A percentile compares a stretch with the other conserved stretches of the same genome.
These are phyloP conservation scores for Leucoraja ocellata DNA, from an alignment of 2,797 vertebrate genomes.

Conservation along the genomic window DNA sequence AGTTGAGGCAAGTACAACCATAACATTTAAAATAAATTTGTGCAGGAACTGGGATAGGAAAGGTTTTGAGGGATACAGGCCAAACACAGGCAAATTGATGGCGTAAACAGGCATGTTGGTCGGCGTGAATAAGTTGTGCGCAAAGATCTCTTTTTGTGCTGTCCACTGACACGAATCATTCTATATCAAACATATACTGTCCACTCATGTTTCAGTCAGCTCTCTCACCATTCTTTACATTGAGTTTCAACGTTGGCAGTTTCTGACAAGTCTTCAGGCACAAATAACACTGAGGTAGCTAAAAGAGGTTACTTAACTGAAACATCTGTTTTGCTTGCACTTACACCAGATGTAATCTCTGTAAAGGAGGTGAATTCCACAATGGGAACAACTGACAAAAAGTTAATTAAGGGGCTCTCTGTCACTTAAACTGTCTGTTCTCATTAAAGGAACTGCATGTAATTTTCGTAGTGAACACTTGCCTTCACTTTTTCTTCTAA, in stretches of 20 bases:
- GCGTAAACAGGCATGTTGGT: no score
- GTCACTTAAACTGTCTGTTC: not conserved
- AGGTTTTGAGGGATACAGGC: no score
- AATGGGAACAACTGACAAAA: not conserved
- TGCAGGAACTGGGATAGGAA: no score
- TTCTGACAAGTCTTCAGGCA: not conserved
- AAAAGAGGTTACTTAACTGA: not conserved
- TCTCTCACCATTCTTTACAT: not conserved
- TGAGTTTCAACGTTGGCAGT: not conserved
- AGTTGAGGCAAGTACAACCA: no score
- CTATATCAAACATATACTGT: no score
- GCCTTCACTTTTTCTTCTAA: not conserved
- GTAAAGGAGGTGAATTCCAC: not conserved
- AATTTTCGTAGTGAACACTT: not conserved
- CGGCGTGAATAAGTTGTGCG: no score
- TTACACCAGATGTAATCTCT: no score
- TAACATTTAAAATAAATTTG: no score
- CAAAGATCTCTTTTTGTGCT: no score
- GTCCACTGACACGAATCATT: no score
- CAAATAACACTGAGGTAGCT: not conserved
- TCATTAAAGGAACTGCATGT: not conserved
- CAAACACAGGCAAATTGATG: no score
- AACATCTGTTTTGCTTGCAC: not conserved
- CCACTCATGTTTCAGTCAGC: not conserved
- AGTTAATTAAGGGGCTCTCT: not conserved